Base-by-base conservation (phyloP, 2,113 vertebrate species). In the Echinops telfairi region DNA sequence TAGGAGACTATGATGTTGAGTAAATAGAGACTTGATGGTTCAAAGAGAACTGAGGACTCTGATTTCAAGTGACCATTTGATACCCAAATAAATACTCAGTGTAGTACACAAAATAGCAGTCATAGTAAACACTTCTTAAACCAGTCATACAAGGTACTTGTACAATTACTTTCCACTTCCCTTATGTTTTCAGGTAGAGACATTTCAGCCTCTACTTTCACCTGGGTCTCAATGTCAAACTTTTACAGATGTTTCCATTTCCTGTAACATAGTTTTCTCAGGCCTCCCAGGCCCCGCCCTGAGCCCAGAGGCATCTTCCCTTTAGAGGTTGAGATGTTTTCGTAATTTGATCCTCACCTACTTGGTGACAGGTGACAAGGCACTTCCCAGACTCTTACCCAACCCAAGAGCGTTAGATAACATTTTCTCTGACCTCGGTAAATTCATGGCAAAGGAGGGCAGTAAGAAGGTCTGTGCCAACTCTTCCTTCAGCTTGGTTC, bases 21-120 rank as follows among this genome's bases (percentile, higher is more conserved):
- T 36, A 86, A 94, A 81, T 0, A 57, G 36, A 79, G 70, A 57
- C 22, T 83, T 27, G 36, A 93, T 64, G 40, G 38, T 86, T 62
- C 79, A 75, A 86, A 91, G 8, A 62, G 33, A 68, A 86, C 14
- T 75, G 33, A 94, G 53, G n/a, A 64, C 22, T 93, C 81, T 40
- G 78, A 73, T 2, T 93, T 3, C 36, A 93, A 68, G 22, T 58
- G 27, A 76, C 64, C 66, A 25, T 94, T 19, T 31, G 14, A 89
- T 10, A 76, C 10, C 6, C 6, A 81, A 25, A 70, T 9, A 62
- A 75, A 78, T 47, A 89, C 86, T 53, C 78, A 94, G 76, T 17
- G 60, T 4, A 76, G 15, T 43, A 90, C 64, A 68, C 23, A 78
- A 73, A 88, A 43, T 75, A 43, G 22, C 80, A 43, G 9, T 71